Base-by-base conservation (phyloP, 2,888 invertebrate genomes). In the Strigamia transsilvanica region DNA sequence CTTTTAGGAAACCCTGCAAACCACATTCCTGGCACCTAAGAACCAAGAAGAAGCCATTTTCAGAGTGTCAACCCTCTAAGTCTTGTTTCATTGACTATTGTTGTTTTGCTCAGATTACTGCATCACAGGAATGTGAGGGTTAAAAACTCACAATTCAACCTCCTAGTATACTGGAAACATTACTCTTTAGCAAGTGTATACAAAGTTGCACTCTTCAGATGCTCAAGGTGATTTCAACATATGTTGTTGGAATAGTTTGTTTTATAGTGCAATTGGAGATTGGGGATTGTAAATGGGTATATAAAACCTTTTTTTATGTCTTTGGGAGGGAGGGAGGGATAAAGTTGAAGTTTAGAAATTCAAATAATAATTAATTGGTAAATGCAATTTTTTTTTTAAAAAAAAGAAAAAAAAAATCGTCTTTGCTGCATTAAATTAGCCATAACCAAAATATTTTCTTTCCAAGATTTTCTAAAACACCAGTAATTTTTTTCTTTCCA, bases 11-110 rank as follows among this genome's bases (percentile, higher is more conserved):
- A 9, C 18, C 18, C 56, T 56, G 56, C 46, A 56, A 56, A 56
- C 56, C 56, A 56, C 56, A 56, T 56, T 56, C 56, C 56, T 56
- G 56, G 3, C 56, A 56, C 56, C 56, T 56, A 56, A 56, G 56
- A 56, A 9, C 56, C 9, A 18, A 56, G n/a, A 56, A 56, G 56
- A 56, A 56, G 7, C 18, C 56, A 56, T 56, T 56, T 56, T 56
- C 56, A 56, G n/a, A 56, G 56, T 56, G 56, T 56, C 56, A 56
- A 56, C 56, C 56, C 56, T 27, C 27, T 18, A 56, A 18, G 15
- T 46, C 56, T 56, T 18, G 56, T 56, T 56, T 18, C 56, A 56
- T 56, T 18, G 56, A 18, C 56, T 56, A 56, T 56, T 56, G 56
- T 56, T 56, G 56, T 56, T 56, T 56, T 21, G 56, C 56, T 56